phyloP scores from a whole-genome alignment of 2,113 vertebrate species.

The Theropithecus gelada region DNA sequence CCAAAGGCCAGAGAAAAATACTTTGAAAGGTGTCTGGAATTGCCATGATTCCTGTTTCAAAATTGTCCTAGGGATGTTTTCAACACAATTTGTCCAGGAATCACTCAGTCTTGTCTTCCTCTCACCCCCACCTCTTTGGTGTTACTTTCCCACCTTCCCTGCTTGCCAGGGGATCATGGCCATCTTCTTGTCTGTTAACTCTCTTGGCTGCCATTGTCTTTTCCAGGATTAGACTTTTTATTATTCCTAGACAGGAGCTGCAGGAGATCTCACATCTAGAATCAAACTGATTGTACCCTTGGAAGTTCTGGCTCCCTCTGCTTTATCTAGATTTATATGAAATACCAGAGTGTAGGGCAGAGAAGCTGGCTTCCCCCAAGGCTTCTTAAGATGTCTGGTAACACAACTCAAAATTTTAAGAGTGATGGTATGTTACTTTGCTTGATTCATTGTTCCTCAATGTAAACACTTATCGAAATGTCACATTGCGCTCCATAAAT shows the following conservation, averaged over 20 bases:
- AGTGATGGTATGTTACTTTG: neutral
- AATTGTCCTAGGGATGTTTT: neutral
- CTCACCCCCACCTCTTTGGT: neutral
- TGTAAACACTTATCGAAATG: neutral
- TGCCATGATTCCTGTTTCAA: neutral
- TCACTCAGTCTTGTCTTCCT: neutral
- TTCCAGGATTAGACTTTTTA: neutral
- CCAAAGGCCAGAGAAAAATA: neutral
- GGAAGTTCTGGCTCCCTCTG: neutral
- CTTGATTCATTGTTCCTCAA: neutral
- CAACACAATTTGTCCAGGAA: neutral
- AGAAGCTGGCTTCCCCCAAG: neutral
- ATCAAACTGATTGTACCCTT: neutral
- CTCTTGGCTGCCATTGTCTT: neutral
- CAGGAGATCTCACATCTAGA: neutral
- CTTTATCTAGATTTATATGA: neutral
- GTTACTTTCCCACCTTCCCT: neutral
- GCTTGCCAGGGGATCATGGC: neutral
- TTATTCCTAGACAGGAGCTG: neutral
- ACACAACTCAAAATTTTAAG: neutral
- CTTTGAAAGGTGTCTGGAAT: neutral
- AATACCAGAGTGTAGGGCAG: neutral
- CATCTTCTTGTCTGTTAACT: neutral
- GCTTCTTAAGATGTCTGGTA: neutral
- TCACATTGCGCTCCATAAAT: neutral